Evolutionary conservation across 1,140 invertebrate species (phyloP).

Genomic region (Triops longicaudatus): DNA sequence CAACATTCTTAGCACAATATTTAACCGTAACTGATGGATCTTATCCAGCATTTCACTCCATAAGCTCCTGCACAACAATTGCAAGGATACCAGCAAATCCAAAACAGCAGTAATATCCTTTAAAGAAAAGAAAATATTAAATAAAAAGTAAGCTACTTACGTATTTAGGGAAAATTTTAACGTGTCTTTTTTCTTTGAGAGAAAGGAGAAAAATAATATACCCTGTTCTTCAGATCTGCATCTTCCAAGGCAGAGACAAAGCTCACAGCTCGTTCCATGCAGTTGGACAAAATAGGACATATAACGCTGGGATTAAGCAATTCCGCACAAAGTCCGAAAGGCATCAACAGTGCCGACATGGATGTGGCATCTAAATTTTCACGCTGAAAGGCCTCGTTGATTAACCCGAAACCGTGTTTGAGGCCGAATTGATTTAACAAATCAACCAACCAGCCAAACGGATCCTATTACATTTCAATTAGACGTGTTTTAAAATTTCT

Average conservation of each 20-base stretch:
- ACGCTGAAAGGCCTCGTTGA: slow-evolving; percentile 39
- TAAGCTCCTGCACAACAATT: slow-evolving; percentile 42
- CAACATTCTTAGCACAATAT: slow-evolving; percentile 46
- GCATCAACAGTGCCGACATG: slow-evolving; percentile 41
- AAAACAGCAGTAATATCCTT: slow-evolving; percentile 44
- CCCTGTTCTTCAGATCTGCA: slow-evolving; percentile 45
- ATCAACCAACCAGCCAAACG: slow-evolving; percentile 46
- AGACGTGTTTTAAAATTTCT: too few species aligned
- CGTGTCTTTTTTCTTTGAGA: not conserved
- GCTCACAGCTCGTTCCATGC: slow-evolving; percentile 40
- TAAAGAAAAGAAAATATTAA: slow-evolving; percentile 32
- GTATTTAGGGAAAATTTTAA: too few species aligned
- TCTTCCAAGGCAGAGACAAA: slow-evolving; percentile 41
- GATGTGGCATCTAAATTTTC: slow-evolving; percentile 40
- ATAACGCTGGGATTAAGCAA: slow-evolving; percentile 37
- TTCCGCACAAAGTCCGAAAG: slow-evolving; percentile 41
- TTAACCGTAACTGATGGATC: slow-evolving; percentile 42
- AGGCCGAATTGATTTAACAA: slow-evolving; percentile 46
- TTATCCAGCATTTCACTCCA: slow-evolving; percentile 42
- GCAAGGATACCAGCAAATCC: slow-evolving; percentile 44
- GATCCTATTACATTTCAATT: slow-evolving; percentile 34
- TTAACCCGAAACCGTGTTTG: slow-evolving; percentile 41
- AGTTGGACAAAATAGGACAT: slow-evolving; percentile 30
- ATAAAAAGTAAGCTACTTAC: too few species aligned
- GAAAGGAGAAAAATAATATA: slow-evolving; percentile 29